These are phyloP conservation scores for Hesperia comma DNA, from an alignment of 2,888 invertebrate genomes.

Conservation along the genomic window DNA sequence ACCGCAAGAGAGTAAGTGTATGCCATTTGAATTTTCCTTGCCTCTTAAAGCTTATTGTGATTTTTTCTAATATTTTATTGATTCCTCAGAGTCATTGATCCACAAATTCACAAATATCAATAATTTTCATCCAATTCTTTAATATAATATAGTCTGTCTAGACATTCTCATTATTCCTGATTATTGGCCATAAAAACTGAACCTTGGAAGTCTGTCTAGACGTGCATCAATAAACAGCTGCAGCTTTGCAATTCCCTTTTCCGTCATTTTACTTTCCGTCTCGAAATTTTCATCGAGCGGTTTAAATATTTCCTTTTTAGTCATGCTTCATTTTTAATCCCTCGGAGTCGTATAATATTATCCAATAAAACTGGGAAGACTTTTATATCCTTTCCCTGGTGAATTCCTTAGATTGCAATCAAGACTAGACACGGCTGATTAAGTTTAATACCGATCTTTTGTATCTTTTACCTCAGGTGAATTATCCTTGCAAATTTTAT, in stretches of 20 bases:
- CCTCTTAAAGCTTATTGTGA: too few relatives aligned
- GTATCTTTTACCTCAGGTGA: not conserved
- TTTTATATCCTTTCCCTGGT: slow-evolving; percentile 2
- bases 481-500: not conserved
- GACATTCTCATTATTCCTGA: not conserved
- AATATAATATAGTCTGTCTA: not conserved
- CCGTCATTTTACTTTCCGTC: slow-evolving; percentile 1
- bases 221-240: not conserved
- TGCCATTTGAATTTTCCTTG: too few relatives aligned
- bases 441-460: not conserved
- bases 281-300: not conserved
- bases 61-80: too few relatives aligned
- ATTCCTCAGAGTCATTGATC: too few relatives aligned
- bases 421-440: slow-evolving; percentile 19
- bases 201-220: not conserved
- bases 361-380: slow-evolving; percentile 5
- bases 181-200: not conserved
- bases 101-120: too few relatives aligned
- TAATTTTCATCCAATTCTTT: too few relatives aligned
- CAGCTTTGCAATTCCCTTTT: not conserved
- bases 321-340: not conserved
- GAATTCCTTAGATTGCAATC: slow-evolving; percentile 25
- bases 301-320: not conserved
- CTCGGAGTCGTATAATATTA: not conserved
- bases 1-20: too few relatives aligned